phyloP scores from a whole-genome alignment of 2,113 vertebrate genomes.

The Gadus chalcogrammus region DNA sequence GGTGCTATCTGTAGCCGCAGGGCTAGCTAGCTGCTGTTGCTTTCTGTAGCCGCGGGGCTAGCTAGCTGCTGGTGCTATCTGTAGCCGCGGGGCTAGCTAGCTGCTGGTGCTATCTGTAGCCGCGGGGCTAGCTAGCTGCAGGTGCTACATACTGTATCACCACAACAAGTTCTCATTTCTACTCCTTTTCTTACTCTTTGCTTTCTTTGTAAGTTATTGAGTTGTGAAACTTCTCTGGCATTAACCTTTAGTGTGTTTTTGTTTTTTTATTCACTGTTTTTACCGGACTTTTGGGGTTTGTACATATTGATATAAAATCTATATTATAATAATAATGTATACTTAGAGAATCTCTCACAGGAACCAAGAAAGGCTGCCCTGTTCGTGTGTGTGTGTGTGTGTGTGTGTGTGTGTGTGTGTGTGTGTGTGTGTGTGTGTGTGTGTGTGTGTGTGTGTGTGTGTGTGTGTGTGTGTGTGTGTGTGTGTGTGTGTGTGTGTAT shows the following conservation, averaged over 20 bases:
- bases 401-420: slow-evolving; percentile 32
- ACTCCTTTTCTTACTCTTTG: slow-evolving; percentile 51
- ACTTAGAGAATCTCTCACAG: slow-evolving; percentile 34
- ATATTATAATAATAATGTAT: slow-evolving; percentile 55
- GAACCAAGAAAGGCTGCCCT: slow-evolving; percentile 27
- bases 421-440: slow-evolving; percentile 3
- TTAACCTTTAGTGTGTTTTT: slow-evolving; percentile 45
- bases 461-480: slow-evolving; percentile 40
- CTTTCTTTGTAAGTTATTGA: slow-evolving; percentile 73
- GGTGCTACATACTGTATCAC: slow-evolving; percentile 57
- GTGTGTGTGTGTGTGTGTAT: slow-evolving; percentile 77
- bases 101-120: slow-evolving; percentile 6
- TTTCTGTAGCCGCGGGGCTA: not conserved
- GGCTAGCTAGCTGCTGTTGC: slow-evolving; percentile 50
- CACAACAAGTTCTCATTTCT: slow-evolving; percentile 38
- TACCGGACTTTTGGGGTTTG: slow-evolving; percentile 67
- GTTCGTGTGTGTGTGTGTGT: slow-evolving; percentile 58
- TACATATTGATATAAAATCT: slow-evolving; percentile 78
- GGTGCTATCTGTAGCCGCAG: slow-evolving; percentile 57
- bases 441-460: slow-evolving; percentile 35
- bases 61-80: slow-evolving; percentile 72
- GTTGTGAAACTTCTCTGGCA: slow-evolving; percentile 61
- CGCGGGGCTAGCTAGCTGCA: too few species aligned
- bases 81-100: slow-evolving; percentile 33
- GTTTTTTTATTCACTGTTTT: slow-evolving; percentile 68